These are phyloP conservation scores for Fistularia tabacaria DNA, from an alignment of 2,797 vertebrate genomes.

Conservation along the genomic window DNA sequence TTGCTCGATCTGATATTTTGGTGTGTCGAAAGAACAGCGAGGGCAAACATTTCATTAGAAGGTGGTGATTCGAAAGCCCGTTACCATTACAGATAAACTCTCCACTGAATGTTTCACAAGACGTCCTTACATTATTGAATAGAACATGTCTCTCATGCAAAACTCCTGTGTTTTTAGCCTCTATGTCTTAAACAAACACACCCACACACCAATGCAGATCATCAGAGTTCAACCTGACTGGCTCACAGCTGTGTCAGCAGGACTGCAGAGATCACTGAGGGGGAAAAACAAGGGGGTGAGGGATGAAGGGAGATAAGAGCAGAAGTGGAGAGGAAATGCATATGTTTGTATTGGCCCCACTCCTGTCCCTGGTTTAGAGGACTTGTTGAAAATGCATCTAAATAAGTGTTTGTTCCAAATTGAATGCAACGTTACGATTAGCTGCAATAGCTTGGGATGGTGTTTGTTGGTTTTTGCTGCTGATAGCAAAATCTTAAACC, in stretches of 20 bases:
- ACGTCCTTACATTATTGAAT: not conserved
- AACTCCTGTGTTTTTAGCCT: constrained; percentile 5
- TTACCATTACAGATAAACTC: no score
- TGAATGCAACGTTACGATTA: no score
- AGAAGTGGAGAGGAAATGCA: constrained; percentile 21
- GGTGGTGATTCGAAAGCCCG: no score
- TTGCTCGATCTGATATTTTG: constrained; percentile 14
- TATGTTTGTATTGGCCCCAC: constrained; percentile 39
- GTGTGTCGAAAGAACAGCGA: no score
- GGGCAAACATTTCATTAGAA: no score
- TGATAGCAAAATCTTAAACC: no score
- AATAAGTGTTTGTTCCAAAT: no score
- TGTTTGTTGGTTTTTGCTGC: no score
- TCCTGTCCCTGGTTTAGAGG: constrained; percentile 10
- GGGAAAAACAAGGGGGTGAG: constrained; percentile 12
- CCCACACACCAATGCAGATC: constrained; percentile 34
- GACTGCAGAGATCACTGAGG: constrained; percentile 24
- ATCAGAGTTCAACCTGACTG: constrained; percentile 35
- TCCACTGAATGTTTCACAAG: no score
- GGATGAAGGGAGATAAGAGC: constrained; percentile 48
- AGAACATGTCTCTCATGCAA: constrained; percentile 13
- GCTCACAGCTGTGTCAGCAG: constrained; percentile 63
- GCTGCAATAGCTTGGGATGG: no score
- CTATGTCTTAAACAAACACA: constrained; percentile 41
- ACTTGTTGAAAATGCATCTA: constrained; percentile 9